These are phyloP conservation scores for Philopedon plagiatum DNA, from an alignment of 2,888 invertebrate genomes.

Conservation along the genomic window DNA sequence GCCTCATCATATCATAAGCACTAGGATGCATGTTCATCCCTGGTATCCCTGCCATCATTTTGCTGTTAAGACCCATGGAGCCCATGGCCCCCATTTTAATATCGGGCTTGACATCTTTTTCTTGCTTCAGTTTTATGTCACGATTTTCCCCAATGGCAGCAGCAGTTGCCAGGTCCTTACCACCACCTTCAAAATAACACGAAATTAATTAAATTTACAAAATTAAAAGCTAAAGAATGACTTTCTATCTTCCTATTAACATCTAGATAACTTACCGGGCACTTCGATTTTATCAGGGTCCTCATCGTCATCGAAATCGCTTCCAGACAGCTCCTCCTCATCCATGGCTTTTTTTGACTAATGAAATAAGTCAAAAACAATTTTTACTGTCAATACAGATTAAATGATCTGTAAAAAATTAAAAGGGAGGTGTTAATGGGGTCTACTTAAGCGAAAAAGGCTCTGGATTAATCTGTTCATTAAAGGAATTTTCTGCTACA, in stretches of 20 bases:
- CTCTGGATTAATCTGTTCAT: slow-evolving; percentile 33
- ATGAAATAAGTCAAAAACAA: slow-evolving; percentile 49
- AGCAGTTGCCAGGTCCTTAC: slow-evolving; percentile 88
- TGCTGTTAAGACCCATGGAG: slow-evolving; percentile 56
- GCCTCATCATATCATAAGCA: slow-evolving; percentile 73
- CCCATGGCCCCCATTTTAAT: slow-evolving; percentile 55
- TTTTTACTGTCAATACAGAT: slow-evolving; percentile 28
- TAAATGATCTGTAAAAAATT: slow-evolving; percentile 45
- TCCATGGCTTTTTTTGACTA: slow-evolving; percentile 65
- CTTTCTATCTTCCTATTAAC: slow-evolving; percentile 5
- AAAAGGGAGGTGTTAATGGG: slow-evolving; percentile 1
- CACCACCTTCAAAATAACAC: slow-evolving; percentile 76
- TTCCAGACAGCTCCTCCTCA: slow-evolving; percentile 73
- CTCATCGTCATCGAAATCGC: slow-evolving; percentile 88
- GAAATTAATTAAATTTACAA: neutral
- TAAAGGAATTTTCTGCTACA: too few species aligned
- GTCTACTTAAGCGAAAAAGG: slow-evolving; percentile 4
- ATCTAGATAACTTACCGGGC: slow-evolving; percentile 76
- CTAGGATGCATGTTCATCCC: slow-evolving; percentile 70
- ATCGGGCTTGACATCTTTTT: slow-evolving; percentile 60
- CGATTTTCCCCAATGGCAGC: slow-evolving; percentile 73
- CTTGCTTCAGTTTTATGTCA: slow-evolving; percentile 66
- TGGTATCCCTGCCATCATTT: slow-evolving; percentile 63
- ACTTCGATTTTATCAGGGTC: slow-evolving; percentile 95
- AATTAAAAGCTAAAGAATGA: neutral